A percentile compares a stretch with the other conserved stretches of the same genome.
phyloP scores from a whole-genome alignment of 2,888 invertebrate species.

The Marasmarcha lunaedactyla region DNA sequence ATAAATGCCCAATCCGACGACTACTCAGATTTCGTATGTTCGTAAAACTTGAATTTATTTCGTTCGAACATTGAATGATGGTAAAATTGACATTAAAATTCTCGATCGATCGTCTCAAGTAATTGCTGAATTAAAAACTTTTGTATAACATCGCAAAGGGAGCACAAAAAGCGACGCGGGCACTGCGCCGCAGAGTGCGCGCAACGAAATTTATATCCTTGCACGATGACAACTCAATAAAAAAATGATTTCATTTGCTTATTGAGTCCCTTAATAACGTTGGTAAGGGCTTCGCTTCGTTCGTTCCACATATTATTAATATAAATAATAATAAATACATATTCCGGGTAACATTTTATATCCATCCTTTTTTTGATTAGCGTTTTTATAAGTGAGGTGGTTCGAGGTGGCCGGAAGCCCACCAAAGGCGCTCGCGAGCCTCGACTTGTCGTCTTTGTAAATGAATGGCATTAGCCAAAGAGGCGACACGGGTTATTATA shows the following conservation, averaged over 20 bases:
- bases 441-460: constrained; percentile 22
- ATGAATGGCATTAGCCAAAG: constrained; percentile 27
- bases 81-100: constrained; percentile 67
- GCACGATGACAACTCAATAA: constrained; percentile 68
- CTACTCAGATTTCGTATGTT: constrained; percentile 22
- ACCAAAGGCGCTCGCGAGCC: constrained; percentile 35
- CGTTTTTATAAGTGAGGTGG: constrained; percentile 17
- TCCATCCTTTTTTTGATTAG: constrained; percentile 27
- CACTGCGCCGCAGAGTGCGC: constrained; percentile 34
- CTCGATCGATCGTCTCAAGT: constrained; percentile 61
- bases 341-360: constrained; percentile 40
- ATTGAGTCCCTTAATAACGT: constrained; percentile 66
- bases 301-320: constrained; percentile 51
- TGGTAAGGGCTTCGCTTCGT: constrained; percentile 34
- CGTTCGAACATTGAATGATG: constrained; percentile 61
- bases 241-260: constrained; percentile 71
- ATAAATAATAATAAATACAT: constrained; percentile 53
- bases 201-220: constrained; percentile 59
- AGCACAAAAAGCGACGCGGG: constrained; percentile 50
- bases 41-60: constrained; percentile 57
- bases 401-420: constrained; percentile 39
- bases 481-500: constrained; percentile 36
- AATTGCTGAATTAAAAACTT: constrained; percentile 69
- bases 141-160: constrained; percentile 62
- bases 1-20: constrained; percentile 36